Evolutionary conservation across 2,797 vertebrate species (phyloP).

Genomic region (Coregonus sp.): DNA sequence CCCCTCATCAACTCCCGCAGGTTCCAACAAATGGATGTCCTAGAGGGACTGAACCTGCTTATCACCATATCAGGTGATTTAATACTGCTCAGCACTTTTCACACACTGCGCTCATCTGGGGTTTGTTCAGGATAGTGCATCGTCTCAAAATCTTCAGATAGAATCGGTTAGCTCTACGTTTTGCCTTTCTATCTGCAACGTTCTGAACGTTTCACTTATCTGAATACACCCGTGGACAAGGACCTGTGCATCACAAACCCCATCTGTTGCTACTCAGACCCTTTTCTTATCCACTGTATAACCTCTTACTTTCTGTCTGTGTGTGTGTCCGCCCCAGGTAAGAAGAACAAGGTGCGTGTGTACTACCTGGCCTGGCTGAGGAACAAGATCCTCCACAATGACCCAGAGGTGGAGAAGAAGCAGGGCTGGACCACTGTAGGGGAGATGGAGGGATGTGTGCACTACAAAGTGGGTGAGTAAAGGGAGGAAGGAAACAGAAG

Average conservation of each 20-base stretch:
- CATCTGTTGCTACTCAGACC: background rate
- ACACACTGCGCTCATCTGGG: background rate
- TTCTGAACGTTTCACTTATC: too few relatives aligned
- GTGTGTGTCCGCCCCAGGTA: constrained; percentile 69
- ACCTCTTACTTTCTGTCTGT: background rate
- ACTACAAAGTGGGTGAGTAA: constrained; percentile 91
- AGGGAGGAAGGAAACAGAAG: background rate
- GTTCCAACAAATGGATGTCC: constrained; percentile 95
- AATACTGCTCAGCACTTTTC: background rate
- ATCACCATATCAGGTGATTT: constrained; percentile 91
- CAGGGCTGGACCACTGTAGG: constrained; percentile 96
- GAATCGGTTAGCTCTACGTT: too few relatives aligned
- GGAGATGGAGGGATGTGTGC: constrained; percentile 94
- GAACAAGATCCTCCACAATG: constrained; percentile 95
- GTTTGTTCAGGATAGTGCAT: too few relatives aligned
- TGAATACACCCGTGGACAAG: background rate
- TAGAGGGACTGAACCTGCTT: constrained; percentile 92
- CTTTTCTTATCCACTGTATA: background rate
- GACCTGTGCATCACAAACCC: background rate
- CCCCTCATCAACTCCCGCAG: constrained; percentile 90
- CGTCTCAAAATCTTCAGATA: too few relatives aligned
- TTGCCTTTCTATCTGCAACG: too few relatives aligned
- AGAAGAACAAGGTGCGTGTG: constrained; percentile 92
- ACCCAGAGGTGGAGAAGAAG: constrained; percentile 95
- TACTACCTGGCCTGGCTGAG: constrained; percentile 95